A percentile compares a stretch with the other conserved stretches of the same genome.
Evolutionary conservation across 2,797 vertebrate species (phyloP).

Genomic region (Garrulus glandarius): DNA sequence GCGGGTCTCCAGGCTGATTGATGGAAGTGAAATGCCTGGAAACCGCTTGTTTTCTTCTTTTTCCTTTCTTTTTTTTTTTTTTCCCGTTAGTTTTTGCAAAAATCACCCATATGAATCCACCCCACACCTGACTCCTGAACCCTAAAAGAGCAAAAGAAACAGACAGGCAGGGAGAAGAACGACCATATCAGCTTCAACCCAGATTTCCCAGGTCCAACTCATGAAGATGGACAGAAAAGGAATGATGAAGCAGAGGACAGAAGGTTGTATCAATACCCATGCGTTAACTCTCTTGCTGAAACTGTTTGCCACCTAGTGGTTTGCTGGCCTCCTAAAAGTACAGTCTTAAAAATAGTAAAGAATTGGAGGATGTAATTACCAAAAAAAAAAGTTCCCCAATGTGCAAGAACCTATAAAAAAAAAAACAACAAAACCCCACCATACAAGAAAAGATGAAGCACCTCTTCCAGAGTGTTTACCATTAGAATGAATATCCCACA

Average conservation of each 20-base stretch:
- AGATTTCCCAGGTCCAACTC: neutral
- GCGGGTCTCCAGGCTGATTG: neutral
- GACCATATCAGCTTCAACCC: neutral
- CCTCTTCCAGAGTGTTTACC: neutral
- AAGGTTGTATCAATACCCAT: neutral
- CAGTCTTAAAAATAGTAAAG: neutral
- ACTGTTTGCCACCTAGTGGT: slow-evolving; percentile 41
- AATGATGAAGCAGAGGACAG: neutral
- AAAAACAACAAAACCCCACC: no score
- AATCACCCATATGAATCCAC: neutral
- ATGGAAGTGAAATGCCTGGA: neutral
- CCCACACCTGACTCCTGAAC: neutral
- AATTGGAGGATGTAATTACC: neutral
- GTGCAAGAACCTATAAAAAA: neutral
- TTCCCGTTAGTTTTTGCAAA: neutral
- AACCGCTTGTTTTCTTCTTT: neutral
- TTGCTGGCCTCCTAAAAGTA: neutral
- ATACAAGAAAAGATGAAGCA: neutral
- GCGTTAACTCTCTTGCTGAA: neutral
- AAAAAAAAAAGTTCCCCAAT: neutral
- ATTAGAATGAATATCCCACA: neutral
- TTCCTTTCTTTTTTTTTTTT: neutral
- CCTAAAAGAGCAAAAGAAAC: neutral
- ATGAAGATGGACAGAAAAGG: neutral
- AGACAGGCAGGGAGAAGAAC: neutral